Base-by-base conservation (phyloP, 2,888 invertebrate species). In the Caenorhabditis drosophilae region DNA sequence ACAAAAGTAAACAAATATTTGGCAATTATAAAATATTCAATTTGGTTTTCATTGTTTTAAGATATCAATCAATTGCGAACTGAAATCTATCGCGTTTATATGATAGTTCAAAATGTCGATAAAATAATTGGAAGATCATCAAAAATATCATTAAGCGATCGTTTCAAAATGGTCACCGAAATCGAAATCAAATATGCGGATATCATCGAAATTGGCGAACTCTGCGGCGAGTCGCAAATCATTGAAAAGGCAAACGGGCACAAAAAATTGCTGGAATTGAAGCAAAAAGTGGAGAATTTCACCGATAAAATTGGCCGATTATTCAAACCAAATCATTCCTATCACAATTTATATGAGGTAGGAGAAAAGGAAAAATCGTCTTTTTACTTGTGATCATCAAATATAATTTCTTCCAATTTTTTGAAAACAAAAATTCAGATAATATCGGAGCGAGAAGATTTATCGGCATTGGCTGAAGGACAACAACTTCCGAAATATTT, bases 381-480 rank as follows among this genome's bases (percentile, higher is more conserved):
- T n/a, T n/a, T n/a, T n/a, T 57, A 36, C 41, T 41, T 42, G 7
- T 15, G 18, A 31, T 49, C 6, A 18, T 4, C 1, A 25, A 42
- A 36, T 2, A 12, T n/a, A 27, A 31, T 47, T 16, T 44, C 4
- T 40, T 40, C 9, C 9, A 42, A 7, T 3, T 18, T 11, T n/a
- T 44, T 20, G 11, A 44, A 44, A 44, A 44, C 12, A 6, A 6
- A 11, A 12, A 60, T 68, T 35, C 56, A 77, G 76, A 76, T 75
- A 11, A 38, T 75, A 11, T 51, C 64, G 6, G 70, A 73, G 25
- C 64, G 79, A 0, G 70, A 73, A 35, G 80, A 80, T 66, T 36
- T 77, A 41, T 52, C 61, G 11, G 58, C 60, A 2, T 45, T 79
- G 42, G 48, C 73, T 1, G 77, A 79, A 40, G 79, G 79, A 11